Evolutionary conservation across 1,140 invertebrate genomes (phyloP), one percentile per base, ranked within the genome.

Genomic region (Eumaeus atala): DNA sequence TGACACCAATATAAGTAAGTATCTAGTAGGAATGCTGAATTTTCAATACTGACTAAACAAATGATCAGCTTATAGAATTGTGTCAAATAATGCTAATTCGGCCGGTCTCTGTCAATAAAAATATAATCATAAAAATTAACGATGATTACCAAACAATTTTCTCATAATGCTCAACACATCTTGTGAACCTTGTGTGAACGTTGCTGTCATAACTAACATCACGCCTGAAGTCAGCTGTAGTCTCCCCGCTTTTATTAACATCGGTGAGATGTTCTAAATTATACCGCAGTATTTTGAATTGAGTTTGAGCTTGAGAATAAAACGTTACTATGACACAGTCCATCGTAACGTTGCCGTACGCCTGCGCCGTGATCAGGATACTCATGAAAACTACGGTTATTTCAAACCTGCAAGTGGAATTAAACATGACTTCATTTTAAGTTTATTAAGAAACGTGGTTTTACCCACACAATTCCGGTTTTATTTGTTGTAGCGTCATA

Each of bases 281-380:
- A 16, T 72, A 72, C 35, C 74, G 61, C 8, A 83, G 55, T 14
- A 83, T 71, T 58, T 67, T 57, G 14, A 80, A 57, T 47, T 83
- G 79, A n/a, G 64, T 67, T 52, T 70, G 73, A 1, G 70, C 67
- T 55, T 71, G 71, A 6, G 68, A 61, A 49, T 73, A 79, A 34
- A 80, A 74, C 9, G 72, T 64, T 5, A 74, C 72, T 12, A 83
- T 76, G 9, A 72, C 74, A 48, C 79, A 80, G 38, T 83, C 77
- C 74, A 79, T 74, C n/a, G 75, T 79, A 7, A 74, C 67, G 48
- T 80, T 73, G 1, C 64, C 79, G 21, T 70, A 76, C 7, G 61
- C 79, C 66, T 80, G 75, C 16, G 73, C 34, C 11, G 64, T 65
- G 61, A 80, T 70, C 33, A 71, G 16, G 18, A 74, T 38, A 9